Evolutionary conservation across 1,140 invertebrate genomes (phyloP).

Genomic region (Pseudachorutes palmiensis): DNA sequence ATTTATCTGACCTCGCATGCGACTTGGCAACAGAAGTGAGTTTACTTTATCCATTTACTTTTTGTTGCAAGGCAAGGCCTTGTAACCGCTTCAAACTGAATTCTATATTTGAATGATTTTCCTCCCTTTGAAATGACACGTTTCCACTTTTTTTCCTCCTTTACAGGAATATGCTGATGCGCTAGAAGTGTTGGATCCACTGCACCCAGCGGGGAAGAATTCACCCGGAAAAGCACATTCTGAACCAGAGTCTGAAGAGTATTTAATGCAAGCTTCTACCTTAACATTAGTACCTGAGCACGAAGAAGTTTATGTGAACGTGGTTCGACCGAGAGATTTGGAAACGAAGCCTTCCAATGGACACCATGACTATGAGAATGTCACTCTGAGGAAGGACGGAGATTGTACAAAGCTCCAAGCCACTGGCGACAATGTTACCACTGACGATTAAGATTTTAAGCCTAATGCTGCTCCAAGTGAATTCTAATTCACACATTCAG

Average conservation of each 20-base stretch:
- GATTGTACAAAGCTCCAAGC: too few relatives aligned
- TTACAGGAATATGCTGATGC: slow-evolving; percentile 37
- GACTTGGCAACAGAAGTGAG: slow-evolving; percentile 37
- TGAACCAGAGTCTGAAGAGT: slow-evolving; percentile 5
- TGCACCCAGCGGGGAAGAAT: neutral
- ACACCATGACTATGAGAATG: too few relatives aligned
- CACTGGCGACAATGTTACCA: too few relatives aligned
- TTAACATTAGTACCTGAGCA: neutral
- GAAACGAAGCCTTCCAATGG: neutral
- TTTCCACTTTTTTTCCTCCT: slow-evolving; percentile 6
- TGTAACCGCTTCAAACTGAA: neutral
- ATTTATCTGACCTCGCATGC: slow-evolving; percentile 24
- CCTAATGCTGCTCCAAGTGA: too few relatives aligned
- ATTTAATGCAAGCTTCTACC: slow-evolving; percentile 4
- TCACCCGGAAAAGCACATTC: neutral
- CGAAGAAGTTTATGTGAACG: neutral
- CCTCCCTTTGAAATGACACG: too few relatives aligned
- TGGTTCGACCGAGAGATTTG: neutral
- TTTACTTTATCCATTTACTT: slow-evolving; percentile 6
- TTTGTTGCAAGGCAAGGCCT: neutral
- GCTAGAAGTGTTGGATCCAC: slow-evolving; percentile 17
- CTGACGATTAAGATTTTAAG: too few relatives aligned
- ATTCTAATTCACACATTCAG: too few relatives aligned
- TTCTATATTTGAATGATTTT: too few relatives aligned
- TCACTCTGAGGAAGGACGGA: too few relatives aligned